phyloP scores from a whole-genome alignment of 2,113 vertebrate species.

The Pantherophis guttatus region DNA sequence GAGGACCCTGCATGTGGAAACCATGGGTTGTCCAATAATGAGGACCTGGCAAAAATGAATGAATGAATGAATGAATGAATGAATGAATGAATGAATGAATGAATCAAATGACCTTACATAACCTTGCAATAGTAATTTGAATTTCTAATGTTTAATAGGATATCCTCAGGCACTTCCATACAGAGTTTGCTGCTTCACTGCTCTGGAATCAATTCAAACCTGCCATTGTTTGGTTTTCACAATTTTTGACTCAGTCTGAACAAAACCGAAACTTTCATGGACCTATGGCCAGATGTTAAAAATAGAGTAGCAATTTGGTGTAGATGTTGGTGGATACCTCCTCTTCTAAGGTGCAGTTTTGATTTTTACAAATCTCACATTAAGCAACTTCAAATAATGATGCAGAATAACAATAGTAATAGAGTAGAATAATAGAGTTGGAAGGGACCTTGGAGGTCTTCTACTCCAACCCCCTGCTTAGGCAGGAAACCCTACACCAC shows the following conservation, averaged over 20 bases:
- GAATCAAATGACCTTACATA: not conserved
- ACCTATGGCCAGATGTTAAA: not conserved
- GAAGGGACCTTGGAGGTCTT: too few relatives aligned
- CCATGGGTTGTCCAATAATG: conserved; percentile 63
- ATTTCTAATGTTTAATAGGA: not conserved
- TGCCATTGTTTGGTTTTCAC: not conserved
- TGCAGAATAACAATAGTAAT: not conserved
- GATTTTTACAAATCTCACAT: not conserved
- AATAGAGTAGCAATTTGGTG: not conserved
- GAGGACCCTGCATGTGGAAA: conserved; percentile 58
- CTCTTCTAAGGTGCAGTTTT: not conserved
- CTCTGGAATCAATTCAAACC: not conserved
- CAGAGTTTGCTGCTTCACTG: not conserved
- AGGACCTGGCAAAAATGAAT: conserved; percentile 43
- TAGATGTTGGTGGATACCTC: not conserved
- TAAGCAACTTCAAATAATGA: not conserved
- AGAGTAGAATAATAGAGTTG: too few relatives aligned
- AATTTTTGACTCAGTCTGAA: not conserved
- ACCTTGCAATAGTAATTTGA: not conserved
- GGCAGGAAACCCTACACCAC: too few relatives aligned
- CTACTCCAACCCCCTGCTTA: too few relatives aligned
- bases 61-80: not conserved
- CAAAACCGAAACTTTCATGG: not conserved
- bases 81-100: too few relatives aligned
- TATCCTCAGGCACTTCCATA: not conserved